Evolutionary conservation across 2,797 vertebrate genomes (phyloP).

Genomic region (Cyclura pinguis): DNA sequence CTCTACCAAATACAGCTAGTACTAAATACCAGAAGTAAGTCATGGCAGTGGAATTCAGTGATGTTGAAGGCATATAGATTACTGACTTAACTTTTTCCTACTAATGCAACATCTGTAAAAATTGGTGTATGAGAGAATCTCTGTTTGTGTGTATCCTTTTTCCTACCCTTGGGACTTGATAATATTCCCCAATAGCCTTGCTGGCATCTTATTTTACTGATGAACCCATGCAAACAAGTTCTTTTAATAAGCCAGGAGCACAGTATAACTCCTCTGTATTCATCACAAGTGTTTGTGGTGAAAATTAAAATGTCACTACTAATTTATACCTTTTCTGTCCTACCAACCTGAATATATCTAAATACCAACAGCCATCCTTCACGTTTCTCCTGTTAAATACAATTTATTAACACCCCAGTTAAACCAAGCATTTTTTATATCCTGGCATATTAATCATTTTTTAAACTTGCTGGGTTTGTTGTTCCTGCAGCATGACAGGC

Average conservation of each 20-base stretch:
- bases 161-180: no score
- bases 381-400: slow-evolving; percentile 63
- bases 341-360: slow-evolving; percentile 45
- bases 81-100: neutral
- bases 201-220: slow-evolving; percentile 57
- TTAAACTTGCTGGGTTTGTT: slow-evolving; percentile 57
- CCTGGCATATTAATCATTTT: slow-evolving; percentile 64
- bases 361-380: slow-evolving; percentile 55
- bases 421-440: slow-evolving; percentile 64
- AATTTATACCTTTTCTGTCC: slow-evolving; percentile 66
- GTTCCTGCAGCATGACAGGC: slow-evolving; percentile 50
- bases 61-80: neutral
- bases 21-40: neutral
- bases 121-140: no score
- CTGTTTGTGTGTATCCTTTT: no score
- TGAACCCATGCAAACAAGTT: slow-evolving; percentile 34
- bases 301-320: slow-evolving; percentile 65
- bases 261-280: slow-evolving; percentile 39
- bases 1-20: neutral
- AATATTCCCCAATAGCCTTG: slow-evolving; percentile 36
- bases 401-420: slow-evolving; percentile 66
- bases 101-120: slow-evolving; percentile 31
- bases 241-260: slow-evolving; percentile 58
- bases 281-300: slow-evolving; percentile 37
- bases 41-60: neutral